These are phyloP conservation scores for Rhamnusium bicolor DNA, from an alignment of 2,888 invertebrate genomes.

Conservation along the genomic window DNA sequence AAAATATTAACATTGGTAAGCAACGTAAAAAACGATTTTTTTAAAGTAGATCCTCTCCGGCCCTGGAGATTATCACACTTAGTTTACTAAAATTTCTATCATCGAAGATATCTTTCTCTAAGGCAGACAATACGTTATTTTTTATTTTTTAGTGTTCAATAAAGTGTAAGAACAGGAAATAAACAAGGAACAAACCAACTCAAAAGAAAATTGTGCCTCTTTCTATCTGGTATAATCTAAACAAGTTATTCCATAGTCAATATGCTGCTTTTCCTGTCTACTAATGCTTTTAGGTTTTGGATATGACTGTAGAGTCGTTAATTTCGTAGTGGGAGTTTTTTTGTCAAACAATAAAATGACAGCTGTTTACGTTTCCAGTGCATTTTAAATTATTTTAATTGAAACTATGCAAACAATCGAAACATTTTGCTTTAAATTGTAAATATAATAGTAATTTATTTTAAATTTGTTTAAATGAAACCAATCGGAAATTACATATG, in stretches of 20 bases:
- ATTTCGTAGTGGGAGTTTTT: neutral
- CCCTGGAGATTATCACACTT: too few relatives aligned
- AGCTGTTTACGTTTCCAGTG: neutral
- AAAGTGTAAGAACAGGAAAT: neutral
- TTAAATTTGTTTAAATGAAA: neutral
- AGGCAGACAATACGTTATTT: too few relatives aligned
- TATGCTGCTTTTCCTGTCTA: neutral
- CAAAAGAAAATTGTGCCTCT: neutral
- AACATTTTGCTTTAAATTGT: neutral
- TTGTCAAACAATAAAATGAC: neutral
- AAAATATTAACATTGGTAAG: too few relatives aligned
- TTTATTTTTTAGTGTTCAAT: neutral
- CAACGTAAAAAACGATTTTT: too few relatives aligned
- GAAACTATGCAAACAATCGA: neutral
- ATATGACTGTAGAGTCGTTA: neutral
- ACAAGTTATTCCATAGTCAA: neutral
- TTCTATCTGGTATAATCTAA: neutral
- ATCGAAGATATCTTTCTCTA: too few relatives aligned
- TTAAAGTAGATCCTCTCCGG: too few relatives aligned
- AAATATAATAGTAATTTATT: neutral
- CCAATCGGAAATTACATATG: neutral
- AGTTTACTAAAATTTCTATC: too few relatives aligned
- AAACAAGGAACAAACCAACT: neutral
- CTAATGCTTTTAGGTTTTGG: neutral
- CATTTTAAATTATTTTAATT: neutral